These are phyloP conservation scores for Brachypalpus laphriformis DNA, from an alignment of 2,888 invertebrate species.

Conservation along the genomic window DNA sequence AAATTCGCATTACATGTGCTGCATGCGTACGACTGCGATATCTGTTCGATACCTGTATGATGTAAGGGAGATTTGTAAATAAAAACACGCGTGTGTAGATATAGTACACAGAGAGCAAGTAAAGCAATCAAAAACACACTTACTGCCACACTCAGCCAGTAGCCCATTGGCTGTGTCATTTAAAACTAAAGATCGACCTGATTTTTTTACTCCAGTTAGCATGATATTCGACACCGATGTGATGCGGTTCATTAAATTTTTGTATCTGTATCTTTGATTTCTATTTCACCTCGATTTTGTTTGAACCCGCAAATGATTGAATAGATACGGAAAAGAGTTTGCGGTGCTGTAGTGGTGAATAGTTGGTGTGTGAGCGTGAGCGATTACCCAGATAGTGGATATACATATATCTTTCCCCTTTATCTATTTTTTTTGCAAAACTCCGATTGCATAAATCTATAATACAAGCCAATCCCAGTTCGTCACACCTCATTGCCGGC, in stretches of 20 bases:
- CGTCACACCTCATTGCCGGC: conserved; percentile 62
- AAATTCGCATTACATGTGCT: conserved; percentile 51
- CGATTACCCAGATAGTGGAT: conserved; percentile 10
- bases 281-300: conserved; percentile 46
- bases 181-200: conserved; percentile 69
- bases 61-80: conserved; percentile 64
- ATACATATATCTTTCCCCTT: not conserved
- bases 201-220: conserved; percentile 68
- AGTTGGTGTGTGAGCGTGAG: conserved; percentile 38
- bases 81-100: conserved; percentile 9
- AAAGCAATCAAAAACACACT: not conserved
- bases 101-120: not conserved
- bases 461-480: conserved; percentile 39
- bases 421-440: conserved; percentile 35
- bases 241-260: conserved; percentile 34
- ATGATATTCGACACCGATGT: conserved; percentile 55
- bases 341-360: not conserved
- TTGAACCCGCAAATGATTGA: conserved; percentile 33
- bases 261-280: conserved; percentile 23
- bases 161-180: conserved; percentile 43
- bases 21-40: conserved; percentile 57
- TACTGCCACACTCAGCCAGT: not conserved
- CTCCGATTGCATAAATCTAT: conserved; percentile 56
- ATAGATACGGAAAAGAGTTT: conserved; percentile 26
- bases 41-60: conserved; percentile 54